Conservation (phyloP, 2,888 invertebrate genomes). For the Pterobdella sp. region DNA sequence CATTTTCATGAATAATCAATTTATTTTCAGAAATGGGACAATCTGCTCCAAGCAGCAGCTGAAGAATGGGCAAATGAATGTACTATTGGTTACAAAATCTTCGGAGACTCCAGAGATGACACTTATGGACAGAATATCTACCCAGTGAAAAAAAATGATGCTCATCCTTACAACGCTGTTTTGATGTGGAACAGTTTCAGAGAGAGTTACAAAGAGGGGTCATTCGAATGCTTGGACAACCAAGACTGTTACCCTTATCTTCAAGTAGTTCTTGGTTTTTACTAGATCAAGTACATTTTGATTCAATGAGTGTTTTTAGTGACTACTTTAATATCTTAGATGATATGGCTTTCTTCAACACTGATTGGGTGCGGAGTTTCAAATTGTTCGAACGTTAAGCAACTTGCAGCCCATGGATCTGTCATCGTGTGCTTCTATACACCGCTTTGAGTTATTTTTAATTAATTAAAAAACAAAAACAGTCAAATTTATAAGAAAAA, state of each 20-base stretch:
- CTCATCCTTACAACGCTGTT: neutral
- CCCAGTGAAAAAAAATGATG: neutral
- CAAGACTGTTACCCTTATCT: conserved; percentile 14
- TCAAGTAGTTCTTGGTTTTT: no score
- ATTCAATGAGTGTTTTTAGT: no score
- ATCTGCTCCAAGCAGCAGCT: neutral
- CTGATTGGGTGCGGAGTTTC: neutral
- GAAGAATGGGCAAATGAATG: conserved; percentile 8
- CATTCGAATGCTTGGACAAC: neutral
- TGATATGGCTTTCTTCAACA: neutral
- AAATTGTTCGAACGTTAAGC: neutral
- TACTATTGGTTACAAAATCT: neutral
- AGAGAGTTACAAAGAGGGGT: neutral
- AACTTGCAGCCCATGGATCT: neutral
- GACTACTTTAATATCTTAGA: no score
- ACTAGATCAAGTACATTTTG: no score
- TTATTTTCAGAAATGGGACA: conserved; percentile 1
- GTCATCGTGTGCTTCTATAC: conserved; percentile 12
- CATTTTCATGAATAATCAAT: neutral
- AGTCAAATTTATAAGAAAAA: no score
- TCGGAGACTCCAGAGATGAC: neutral
- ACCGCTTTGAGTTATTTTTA: no score
- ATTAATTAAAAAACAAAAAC: no score
- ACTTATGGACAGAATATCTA: neutral
- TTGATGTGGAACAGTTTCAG: neutral